Percentiles rank a stretch among this genome's conserved stretches.
Evolutionary conservation across 2,888 invertebrate genomes (phyloP).

Genomic region (Psylliodes chrysocephalus): DNA sequence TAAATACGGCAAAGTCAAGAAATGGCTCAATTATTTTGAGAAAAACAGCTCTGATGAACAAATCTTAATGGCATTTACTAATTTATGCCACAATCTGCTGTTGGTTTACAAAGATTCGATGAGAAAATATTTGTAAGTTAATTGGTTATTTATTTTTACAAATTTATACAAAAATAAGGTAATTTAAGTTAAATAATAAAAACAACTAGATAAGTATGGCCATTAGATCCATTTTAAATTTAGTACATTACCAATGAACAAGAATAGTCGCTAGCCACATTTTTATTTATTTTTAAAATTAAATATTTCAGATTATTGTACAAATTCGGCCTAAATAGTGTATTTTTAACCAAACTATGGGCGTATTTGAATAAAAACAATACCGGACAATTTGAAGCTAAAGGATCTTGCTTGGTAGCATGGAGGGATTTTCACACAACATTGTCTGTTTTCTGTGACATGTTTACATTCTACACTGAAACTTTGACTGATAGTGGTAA

Average conservation of each 20-base stretch:
- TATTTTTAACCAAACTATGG: slow-evolving; percentile 61
- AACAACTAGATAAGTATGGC: too few relatives aligned
- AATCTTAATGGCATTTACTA: slow-evolving; percentile 57
- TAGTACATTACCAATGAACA: too few relatives aligned
- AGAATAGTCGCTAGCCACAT: too few relatives aligned
- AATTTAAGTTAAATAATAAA: too few relatives aligned
- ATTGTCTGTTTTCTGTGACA: slow-evolving; percentile 62
- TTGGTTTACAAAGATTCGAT: slow-evolving; percentile 83
- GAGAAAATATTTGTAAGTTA: slow-evolving; percentile 83
- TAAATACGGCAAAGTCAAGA: slow-evolving; percentile 61
- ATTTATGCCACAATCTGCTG: slow-evolving; percentile 85
- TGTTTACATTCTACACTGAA: slow-evolving; percentile 64
- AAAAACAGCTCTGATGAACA: slow-evolving; percentile 58
- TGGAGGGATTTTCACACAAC: slow-evolving; percentile 60
- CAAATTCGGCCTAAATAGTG: slow-evolving; percentile 60
- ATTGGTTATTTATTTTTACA: not conserved
- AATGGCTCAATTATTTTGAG: slow-evolving; percentile 66
- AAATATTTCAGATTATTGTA: slow-evolving; percentile 56
- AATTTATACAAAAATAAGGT: too few relatives aligned
- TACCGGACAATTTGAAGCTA: slow-evolving; percentile 52
- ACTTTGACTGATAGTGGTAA: slow-evolving; percentile 62
- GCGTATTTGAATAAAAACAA: slow-evolving; percentile 54
- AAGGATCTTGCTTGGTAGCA: slow-evolving; percentile 53
- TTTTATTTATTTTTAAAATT: too few relatives aligned
- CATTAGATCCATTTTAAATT: too few relatives aligned